Base-by-base conservation (phyloP, 2,113 vertebrate genomes). In the Progne subis region DNA sequence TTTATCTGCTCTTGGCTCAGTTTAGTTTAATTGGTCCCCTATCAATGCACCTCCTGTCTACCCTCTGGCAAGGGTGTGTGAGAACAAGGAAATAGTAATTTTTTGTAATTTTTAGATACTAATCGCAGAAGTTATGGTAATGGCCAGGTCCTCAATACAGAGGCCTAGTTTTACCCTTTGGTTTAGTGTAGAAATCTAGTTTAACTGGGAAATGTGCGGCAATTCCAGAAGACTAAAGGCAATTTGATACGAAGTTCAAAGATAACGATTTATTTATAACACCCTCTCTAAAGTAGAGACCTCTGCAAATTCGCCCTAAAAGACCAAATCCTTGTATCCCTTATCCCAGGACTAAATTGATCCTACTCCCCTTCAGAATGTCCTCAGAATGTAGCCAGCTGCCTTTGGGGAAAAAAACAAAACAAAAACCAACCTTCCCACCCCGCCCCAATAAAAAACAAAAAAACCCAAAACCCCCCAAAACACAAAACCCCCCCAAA, bases 11-110 rank as follows among this genome's bases (percentile, higher is more conserved):
- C 88, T 93, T 82, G 53, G 67, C 50, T 84, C 75, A 1, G 7
- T 71, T 75, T 74, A 43, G 25, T 95, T 83, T 92, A 93, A 90
- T 91, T 87, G 69, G 34, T 91, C 57, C 47, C 60, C 19, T 75
- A 75, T 63, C 44, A 82, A 44, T 60, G 53, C 17, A 37, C 34
- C 70, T 81, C 39, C 68, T 81, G 43, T 59, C 81, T 75, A 32
- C 23, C 26, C 81, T 94, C 53, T 71, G 65, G 70, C 49, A 75
- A 78, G 39, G 61, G 17, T 2, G 2, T 70, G 29, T 60, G 41
- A 75, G 52, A 85, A 52, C n/a, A 90, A 82, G 53, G 37, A 56
- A 82, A 57, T 20, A 16, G 29, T 21, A 59, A 9, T 6, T 86
- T 78, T 52, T 32, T 91, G 56, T 12, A 37, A 10, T 37, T 37